Base-by-base conservation (phyloP, 2,888 invertebrate genomes). In the Acrobasis consociella region DNA sequence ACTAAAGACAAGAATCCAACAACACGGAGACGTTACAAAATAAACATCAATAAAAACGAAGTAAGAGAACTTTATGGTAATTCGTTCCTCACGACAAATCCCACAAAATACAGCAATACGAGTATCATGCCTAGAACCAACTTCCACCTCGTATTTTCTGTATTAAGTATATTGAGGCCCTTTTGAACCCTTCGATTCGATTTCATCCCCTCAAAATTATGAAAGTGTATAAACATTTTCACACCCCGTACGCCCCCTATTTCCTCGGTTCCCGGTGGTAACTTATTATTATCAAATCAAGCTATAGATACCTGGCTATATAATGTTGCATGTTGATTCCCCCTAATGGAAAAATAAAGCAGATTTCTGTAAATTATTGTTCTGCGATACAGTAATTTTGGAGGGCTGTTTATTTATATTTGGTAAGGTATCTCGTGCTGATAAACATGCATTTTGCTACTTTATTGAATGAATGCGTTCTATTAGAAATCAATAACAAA, bases 171-270 rank as follows among this genome's bases (percentile, higher is more conserved):
- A 88, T 86, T 85, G 88, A 89, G 89, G 85, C 87, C 84, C 82
- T 82, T 81, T 81, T 72, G 77, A 64, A 74, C 84, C 88, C 90
- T 86, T 85, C 84, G 79, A 85, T 87, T 78, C 82, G 86, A 89
- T 90, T 87, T 86, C 84, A 89, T 86, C 90, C 91, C 91, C 81
- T 89, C 85, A 82, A 89, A 91, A 91, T 91, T 91, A 91, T 91
- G 89, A 90, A 91, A 90, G 87, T 90, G 91, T 91, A 91, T 91
- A 89, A 91, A 92, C 89, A 91, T 91, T 91, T 89, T 91, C 90
- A 89, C 91, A 87, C 91, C 91, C 90, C 72, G 71, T 69, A 74
- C 78, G 74, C 86, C 87, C 89, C 83, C 78, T 83, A 83, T 89
- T 89, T 87, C 83, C 85, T 81, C 84, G 80, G 84, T 88, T 85